Conservation (phyloP, 2,888 invertebrate genomes). For the Apamea crenata region DNA sequence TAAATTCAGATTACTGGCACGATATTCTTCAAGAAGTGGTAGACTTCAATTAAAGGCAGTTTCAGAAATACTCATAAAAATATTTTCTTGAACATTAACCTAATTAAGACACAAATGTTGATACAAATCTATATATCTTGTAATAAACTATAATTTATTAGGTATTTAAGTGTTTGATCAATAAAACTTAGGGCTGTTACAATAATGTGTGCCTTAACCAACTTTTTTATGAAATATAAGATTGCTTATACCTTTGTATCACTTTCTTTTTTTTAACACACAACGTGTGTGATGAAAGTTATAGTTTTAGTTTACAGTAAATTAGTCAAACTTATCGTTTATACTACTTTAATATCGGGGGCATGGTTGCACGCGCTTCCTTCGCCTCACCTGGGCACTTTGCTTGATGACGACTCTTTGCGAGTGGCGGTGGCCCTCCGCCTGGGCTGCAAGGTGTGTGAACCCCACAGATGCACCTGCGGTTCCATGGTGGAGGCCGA, state of each 20-base stretch:
- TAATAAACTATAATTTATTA: too few relatives aligned
- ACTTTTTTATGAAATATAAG: not conserved
- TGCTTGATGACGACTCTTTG: too few relatives aligned
- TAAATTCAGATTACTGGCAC: not conserved
- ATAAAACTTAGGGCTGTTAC: not conserved
- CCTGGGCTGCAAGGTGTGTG: too few relatives aligned
- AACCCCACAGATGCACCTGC: too few relatives aligned
- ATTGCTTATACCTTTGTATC: not conserved
- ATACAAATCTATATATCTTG: not conserved
- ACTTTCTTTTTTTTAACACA: not conserved
- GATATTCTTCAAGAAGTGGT: not conserved
- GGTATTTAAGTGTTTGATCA: not conserved
- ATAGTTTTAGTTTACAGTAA: not conserved
- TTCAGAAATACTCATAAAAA: not conserved
- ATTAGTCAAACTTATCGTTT: not conserved
- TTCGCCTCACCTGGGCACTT: too few relatives aligned
- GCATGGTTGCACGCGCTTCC: too few relatives aligned
- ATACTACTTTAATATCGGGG: too few relatives aligned
- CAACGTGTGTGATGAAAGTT: not conserved
- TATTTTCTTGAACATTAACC: not conserved
- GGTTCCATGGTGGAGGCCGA: too few relatives aligned
- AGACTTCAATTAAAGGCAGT: not conserved
- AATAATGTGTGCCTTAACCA: not conserved
- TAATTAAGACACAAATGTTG: not conserved
- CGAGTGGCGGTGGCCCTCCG: too few relatives aligned